A percentile compares a stretch with the other conserved stretches of the same genome.
phyloP scores from a whole-genome alignment of 2,797 vertebrate genomes.

The Manis crassicaudata region DNA sequence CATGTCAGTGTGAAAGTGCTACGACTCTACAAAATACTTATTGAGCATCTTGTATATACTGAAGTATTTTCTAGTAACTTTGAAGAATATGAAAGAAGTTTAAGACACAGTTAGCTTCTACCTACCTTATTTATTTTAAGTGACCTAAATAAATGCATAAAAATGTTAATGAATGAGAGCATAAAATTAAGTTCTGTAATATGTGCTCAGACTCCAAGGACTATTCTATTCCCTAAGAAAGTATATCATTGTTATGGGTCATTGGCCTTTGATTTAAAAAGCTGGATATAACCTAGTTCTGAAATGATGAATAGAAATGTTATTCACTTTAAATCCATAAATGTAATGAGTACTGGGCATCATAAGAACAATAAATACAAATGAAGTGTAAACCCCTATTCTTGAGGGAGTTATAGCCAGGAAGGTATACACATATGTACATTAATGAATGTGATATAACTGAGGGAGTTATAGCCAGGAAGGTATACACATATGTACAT shows the following conservation, averaged over 20 bases:
- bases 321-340: constrained; percentile 24
- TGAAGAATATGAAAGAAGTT: neutral
- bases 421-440: neutral
- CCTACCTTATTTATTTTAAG: neutral
- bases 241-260: neutral
- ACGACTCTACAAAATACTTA: neutral
- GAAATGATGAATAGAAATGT: neutral
- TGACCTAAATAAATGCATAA: neutral
- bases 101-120: neutral
- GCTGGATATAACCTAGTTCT: neutral
- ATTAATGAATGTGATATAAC: neutral
- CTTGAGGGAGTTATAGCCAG: neutral
- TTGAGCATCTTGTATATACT: neutral
- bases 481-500: neutral
- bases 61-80: neutral
- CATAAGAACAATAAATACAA: neutral
- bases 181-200: neutral
- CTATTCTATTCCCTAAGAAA: neutral
- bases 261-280: neutral
- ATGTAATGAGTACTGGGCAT: neutral
- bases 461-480: neutral
- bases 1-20: neutral
- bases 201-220: neutral
- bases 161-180: neutral
- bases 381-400: neutral